A percentile compares a stretch with the other conserved stretches of the same genome.
These are phyloP conservation scores for Deroplatys truncata DNA, from an alignment of 2,888 invertebrate species.

Conservation along the genomic window DNA sequence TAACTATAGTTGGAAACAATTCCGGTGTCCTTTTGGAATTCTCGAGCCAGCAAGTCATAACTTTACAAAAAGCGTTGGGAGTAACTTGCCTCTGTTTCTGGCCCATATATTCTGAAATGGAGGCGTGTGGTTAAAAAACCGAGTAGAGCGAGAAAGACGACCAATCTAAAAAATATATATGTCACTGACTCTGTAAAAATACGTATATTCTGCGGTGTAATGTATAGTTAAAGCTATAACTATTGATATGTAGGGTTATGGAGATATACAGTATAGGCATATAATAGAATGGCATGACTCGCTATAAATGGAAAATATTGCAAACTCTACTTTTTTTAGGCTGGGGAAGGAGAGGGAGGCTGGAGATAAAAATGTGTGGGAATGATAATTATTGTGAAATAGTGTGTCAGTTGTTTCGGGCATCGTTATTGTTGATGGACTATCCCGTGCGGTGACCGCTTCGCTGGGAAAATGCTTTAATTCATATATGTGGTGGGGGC, in stretches of 20 bases:
- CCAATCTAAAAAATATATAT: conserved; percentile 17
- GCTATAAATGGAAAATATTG: conserved; percentile 25
- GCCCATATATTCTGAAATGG: conserved; percentile 20
- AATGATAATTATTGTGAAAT: conserved; percentile 25
- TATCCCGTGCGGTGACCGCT: background rate
- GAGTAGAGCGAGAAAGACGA: conserved; percentile 1
- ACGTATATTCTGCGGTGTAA: conserved; percentile 19
- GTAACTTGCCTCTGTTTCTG: background rate
- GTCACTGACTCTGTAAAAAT: conserved; percentile 15
- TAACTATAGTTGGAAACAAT: background rate
- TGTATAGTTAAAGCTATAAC: conserved; percentile 23
- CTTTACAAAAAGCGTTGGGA: background rate
- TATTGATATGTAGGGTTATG: conserved; percentile 24
- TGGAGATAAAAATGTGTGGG: conserved; percentile 18
- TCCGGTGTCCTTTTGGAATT: background rate
- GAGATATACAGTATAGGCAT: conserved; percentile 18
- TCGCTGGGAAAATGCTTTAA: background rate
- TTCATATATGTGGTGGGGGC: background rate
- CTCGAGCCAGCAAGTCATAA: background rate
- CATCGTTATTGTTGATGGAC: conserved; percentile 17
- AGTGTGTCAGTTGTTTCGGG: conserved; percentile 19
- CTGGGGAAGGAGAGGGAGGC: background rate
- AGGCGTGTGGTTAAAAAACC: conserved; percentile 8
- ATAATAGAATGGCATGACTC: conserved; percentile 8
- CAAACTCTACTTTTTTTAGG: conserved; percentile 5